Evolutionary conservation across 2,888 invertebrate species (phyloP).

Genomic region (Ophion ellenae): DNA sequence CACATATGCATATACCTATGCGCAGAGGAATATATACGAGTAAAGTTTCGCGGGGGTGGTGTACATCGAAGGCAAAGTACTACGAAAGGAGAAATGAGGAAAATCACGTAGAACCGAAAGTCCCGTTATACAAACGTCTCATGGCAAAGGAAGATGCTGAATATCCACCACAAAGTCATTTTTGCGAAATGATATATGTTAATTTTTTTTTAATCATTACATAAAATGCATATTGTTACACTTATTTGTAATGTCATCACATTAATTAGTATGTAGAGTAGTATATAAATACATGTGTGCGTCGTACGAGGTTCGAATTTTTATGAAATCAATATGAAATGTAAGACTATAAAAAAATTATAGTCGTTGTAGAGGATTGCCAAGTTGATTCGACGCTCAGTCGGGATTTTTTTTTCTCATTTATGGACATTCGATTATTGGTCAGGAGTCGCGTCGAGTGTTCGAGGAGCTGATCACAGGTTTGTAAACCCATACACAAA

Average conservation of each 20-base stretch:
- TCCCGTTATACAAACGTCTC: background rate
- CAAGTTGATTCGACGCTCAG: background rate
- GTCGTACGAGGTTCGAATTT: too few species aligned
- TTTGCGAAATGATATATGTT: background rate
- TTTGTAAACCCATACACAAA: background rate
- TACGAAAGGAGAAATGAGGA: constrained; percentile 35
- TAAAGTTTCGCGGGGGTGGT: constrained; percentile 34
- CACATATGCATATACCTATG: background rate
- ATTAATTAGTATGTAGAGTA: too few species aligned
- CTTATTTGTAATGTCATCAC: too few species aligned
- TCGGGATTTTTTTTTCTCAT: background rate
- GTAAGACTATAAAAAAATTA: background rate
- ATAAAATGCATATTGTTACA: background rate
- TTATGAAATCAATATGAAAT: background rate
- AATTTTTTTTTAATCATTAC: constrained; percentile 2
- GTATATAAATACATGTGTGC: too few species aligned
- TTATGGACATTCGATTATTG: constrained; percentile 31
- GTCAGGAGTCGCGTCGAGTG: background rate
- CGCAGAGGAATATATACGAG: constrained; percentile 19
- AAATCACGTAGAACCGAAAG: constrained; percentile 25
- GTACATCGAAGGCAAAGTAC: constrained; percentile 17
- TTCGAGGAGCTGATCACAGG: background rate
- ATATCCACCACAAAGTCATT: constrained; percentile 9
- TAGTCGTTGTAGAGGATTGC: background rate
- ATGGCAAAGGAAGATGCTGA: background rate